Conservation (phyloP, 2,888 invertebrate genomes). For the Diaphora mendica region DNA sequence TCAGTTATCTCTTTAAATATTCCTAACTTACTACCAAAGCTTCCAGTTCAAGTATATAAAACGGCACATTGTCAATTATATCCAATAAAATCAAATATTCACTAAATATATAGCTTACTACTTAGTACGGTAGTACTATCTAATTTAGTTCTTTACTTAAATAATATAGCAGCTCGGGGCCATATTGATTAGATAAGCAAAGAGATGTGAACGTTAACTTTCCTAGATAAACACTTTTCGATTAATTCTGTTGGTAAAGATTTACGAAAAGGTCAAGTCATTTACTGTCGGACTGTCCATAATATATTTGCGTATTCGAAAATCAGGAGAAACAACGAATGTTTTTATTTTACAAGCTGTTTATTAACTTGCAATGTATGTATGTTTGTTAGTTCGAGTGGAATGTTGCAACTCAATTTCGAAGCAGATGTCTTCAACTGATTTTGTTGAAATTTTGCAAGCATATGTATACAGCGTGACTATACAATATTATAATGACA, state of each 20-base stretch:
- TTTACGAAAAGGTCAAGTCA: background rate
- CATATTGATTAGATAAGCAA: background rate
- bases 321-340: background rate
- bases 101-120: background rate
- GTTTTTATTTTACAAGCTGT: too few species aligned
- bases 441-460: too few species aligned
- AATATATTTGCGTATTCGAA: background rate
- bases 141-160: background rate
- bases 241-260: background rate
- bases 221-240: background rate
- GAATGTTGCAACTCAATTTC: too few species aligned
- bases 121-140: background rate
- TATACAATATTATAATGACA: too few species aligned
- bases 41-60: too few species aligned
- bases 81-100: background rate
- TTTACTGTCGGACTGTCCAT: background rate
- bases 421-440: too few species aligned
- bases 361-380: too few species aligned
- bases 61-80: background rate
- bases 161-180: background rate
- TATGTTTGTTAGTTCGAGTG: too few species aligned
- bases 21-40: too few species aligned
- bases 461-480: too few species aligned
- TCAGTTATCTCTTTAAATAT: too few species aligned
- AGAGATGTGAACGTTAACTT: background rate